Conservation (phyloP, 2,888 invertebrate genomes). For the Diabrotica balteata region DNA sequence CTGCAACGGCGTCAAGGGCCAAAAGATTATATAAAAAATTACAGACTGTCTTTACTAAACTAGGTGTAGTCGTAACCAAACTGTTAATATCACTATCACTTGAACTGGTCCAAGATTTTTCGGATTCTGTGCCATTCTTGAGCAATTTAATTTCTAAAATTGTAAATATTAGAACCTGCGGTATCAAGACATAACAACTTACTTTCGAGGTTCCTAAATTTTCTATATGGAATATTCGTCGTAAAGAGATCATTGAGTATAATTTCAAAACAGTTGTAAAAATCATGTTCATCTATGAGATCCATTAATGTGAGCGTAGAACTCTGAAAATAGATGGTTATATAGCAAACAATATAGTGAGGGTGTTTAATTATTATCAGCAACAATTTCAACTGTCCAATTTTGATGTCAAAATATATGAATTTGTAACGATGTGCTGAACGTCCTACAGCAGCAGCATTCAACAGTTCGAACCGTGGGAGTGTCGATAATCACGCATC, state of each 20-base stretch:
- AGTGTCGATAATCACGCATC: too few relatives aligned
- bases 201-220: constrained; percentile 23
- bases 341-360: too few relatives aligned
- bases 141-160: constrained; percentile 7
- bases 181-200: neutral
- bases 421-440: too few relatives aligned
- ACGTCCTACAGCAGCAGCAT: too few relatives aligned
- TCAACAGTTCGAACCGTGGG: too few relatives aligned
- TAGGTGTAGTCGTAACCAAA: constrained; percentile 56
- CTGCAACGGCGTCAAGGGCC: constrained; percentile 56
- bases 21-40: constrained; percentile 61
- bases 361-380: too few relatives aligned
- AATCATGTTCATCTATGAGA: constrained; percentile 51
- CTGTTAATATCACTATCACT: constrained; percentile 20
- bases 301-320: constrained; percentile 32
- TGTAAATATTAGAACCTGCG: neutral
- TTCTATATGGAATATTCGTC: constrained; percentile 28
- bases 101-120: constrained; percentile 35
- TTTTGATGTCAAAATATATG: too few relatives aligned
- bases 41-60: constrained; percentile 59
- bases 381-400: too few relatives aligned
- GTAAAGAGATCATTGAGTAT: constrained; percentile 48
- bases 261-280: constrained; percentile 49
- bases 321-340: constrained; percentile 34
- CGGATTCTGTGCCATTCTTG: constrained; percentile 24